Evolutionary conservation across 1,140 invertebrate genomes (phyloP), one percentile per base, ranked within the genome.

Genomic region (Harlomillsia oculata): DNA sequence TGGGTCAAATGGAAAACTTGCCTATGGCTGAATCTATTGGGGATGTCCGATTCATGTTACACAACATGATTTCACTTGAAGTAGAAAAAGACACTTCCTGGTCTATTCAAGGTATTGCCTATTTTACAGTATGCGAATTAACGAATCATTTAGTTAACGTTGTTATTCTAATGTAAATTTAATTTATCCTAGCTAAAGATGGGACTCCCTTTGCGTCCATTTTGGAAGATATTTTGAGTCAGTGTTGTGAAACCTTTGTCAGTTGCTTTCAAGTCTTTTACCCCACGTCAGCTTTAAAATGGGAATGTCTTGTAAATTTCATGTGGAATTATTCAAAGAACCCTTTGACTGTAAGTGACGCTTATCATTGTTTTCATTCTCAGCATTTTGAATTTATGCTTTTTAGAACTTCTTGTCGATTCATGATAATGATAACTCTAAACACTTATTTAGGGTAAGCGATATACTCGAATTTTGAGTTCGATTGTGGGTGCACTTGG

Each of bases 211-310:
- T 48, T 3, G 23, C 28, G 4, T 9, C 16, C 30, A 30, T 48
- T 1, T 32, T 67, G 14, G 63, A 66, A 26, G 78, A 80, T 32
- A 85, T 97, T 53, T 72, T 97, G 13, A 84, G 89, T 26, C 91
- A 96, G 67, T 91, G 88, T 66, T 88, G 95, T 65, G 78, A 82
- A 49, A 93, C 90, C 9, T 92, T 95, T 69, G 84, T 90, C 3
- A 76, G 83, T 3, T 95, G 92, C 71, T 97, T 93, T 68, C 89
- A 96, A 72, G 89, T 89, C 0, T 97, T 97, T 74, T 97, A 94
- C 74, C 92, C 94, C 0, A 96, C 90, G 1, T 85, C 87, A 0
- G 83, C 82, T 53, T 74, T 96, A 18, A 96, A 96, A 70, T 96
- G 93, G 92, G 83, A 83, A 53, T 87, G 86, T 67, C 71, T 97